These are phyloP conservation scores for Neodiprion lecontei DNA, from an alignment of 1,140 invertebrate genomes.

Conservation along the genomic window DNA sequence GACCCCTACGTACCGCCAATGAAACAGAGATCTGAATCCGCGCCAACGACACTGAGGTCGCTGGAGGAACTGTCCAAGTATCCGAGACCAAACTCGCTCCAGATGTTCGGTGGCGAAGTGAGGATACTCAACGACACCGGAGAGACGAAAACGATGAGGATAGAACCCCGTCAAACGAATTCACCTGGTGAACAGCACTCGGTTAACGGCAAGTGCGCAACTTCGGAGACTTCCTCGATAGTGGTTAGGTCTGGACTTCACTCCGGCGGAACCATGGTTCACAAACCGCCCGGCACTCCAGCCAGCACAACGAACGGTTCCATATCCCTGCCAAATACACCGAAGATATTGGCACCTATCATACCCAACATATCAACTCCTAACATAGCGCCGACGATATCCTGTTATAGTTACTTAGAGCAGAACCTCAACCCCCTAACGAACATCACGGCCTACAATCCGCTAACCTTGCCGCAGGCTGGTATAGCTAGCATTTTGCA, in stretches of 20 bases:
- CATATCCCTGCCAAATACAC: slow-evolving; percentile 63
- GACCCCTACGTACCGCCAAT: slow-evolving; percentile 67
- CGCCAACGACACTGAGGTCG: slow-evolving; percentile 60
- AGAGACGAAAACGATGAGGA: slow-evolving; percentile 74
- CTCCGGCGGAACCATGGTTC: slow-evolving; percentile 75
- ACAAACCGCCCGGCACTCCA: slow-evolving; percentile 60
- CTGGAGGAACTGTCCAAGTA: slow-evolving; percentile 66
- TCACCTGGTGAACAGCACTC: slow-evolving; percentile 44
- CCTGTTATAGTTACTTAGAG: slow-evolving; percentile 51
- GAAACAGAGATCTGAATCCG: slow-evolving; percentile 62
- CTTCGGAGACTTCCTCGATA: slow-evolving; percentile 64
- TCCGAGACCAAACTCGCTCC: slow-evolving; percentile 64
- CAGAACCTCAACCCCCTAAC: slow-evolving; percentile 57
- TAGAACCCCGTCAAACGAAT: slow-evolving; percentile 66
- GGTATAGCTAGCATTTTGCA: slow-evolving; percentile 53
- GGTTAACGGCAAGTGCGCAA: slow-evolving; percentile 38
- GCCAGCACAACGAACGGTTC: slow-evolving; percentile 38
- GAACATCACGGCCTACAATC: slow-evolving; percentile 75
- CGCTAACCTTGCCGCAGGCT: slow-evolving; percentile 64
- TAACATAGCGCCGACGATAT: slow-evolving; percentile 61
- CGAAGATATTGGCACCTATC: slow-evolving; percentile 65
- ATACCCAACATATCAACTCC: slow-evolving; percentile 66
- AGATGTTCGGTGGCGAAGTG: slow-evolving; percentile 81
- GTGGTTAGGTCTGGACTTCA: slow-evolving; percentile 77
- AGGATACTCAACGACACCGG: slow-evolving; percentile 72